Evolutionary conservation across 2,797 vertebrate genomes (phyloP).

Genomic region (Antennarius maculatus): DNA sequence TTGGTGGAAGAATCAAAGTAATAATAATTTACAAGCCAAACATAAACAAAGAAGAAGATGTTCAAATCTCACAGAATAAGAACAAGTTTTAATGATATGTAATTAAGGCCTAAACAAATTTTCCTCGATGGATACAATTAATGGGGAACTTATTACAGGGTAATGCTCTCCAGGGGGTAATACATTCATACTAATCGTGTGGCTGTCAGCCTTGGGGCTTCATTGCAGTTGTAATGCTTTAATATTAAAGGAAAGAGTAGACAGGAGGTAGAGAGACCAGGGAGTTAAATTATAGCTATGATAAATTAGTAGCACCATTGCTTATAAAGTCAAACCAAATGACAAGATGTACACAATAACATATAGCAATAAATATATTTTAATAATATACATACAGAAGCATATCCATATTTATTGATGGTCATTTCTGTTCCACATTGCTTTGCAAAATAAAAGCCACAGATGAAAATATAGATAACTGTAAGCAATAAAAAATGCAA

Average conservation of each 20-base stretch:
- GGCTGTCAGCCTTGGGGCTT: conserved; percentile 82
- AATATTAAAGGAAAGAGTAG: conserved; percentile 78
- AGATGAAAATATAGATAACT: conserved; percentile 19
- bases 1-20: conserved; percentile 48
- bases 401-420: conserved; percentile 15
- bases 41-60: conserved; percentile 60
- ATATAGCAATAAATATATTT: conserved; percentile 34
- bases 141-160: conserved; percentile 84
- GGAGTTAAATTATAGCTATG: conserved; percentile 76
- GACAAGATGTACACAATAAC: conserved; percentile 53
- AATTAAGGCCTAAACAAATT: conserved; percentile 87
- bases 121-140: conserved; percentile 84
- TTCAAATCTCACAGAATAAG: conserved; percentile 80
- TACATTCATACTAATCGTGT: conserved; percentile 87
- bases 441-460: conserved; percentile 23
- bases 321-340: conserved; percentile 71
- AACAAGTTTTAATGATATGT: conserved; percentile 83
- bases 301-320: conserved; percentile 71
- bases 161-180: conserved; percentile 85
- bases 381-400: conserved; percentile 29
- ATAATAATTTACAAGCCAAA: conserved; percentile 68
- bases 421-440: conserved; percentile 20
- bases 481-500: conserved; percentile 3
- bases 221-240: conserved; percentile 80
- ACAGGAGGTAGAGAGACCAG: conserved; percentile 75